These are phyloP conservation scores for Theocolax elegans DNA, from an alignment of 1,140 invertebrate species.

Conservation along the genomic window DNA sequence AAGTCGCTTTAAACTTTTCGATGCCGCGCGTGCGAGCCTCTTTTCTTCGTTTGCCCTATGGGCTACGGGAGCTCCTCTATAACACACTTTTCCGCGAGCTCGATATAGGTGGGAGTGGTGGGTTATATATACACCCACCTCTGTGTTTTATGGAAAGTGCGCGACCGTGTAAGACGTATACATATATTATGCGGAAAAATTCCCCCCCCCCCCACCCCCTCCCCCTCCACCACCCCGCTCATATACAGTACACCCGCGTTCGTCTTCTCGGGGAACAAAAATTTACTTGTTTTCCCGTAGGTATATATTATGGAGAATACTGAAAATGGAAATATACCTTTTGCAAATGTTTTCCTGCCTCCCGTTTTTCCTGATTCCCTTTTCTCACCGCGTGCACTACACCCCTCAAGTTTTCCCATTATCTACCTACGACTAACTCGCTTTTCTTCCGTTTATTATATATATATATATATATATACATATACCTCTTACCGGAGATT, in stretches of 20 bases:
- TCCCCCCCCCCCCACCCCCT: too few species aligned
- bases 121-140: not conserved
- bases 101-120: conserved; percentile 3
- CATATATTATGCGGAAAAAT: conserved; percentile 22
- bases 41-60: not conserved
- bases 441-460: too few species aligned
- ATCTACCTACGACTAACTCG: too few species aligned
- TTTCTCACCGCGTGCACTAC: not conserved
- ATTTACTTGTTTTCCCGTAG: conserved; percentile 30
- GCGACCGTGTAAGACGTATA: conserved; percentile 15
- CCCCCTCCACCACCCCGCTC: too few species aligned
- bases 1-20: conserved; percentile 42
- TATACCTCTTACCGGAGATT: too few species aligned
- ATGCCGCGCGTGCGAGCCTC: not conserved
- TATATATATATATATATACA: too few species aligned
- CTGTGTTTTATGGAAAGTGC: conserved; percentile 30
- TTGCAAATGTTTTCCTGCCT: not conserved
- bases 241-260: too few species aligned
- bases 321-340: not conserved
- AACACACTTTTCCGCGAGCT: conserved; percentile 22
- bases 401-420: not conserved
- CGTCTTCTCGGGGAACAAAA: conserved; percentile 6
- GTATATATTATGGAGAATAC: not conserved
- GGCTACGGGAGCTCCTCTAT: not conserved
- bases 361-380: not conserved